These are phyloP conservation scores for Apotomis turbidana DNA, from an alignment of 2,888 invertebrate species.

Conservation along the genomic window DNA sequence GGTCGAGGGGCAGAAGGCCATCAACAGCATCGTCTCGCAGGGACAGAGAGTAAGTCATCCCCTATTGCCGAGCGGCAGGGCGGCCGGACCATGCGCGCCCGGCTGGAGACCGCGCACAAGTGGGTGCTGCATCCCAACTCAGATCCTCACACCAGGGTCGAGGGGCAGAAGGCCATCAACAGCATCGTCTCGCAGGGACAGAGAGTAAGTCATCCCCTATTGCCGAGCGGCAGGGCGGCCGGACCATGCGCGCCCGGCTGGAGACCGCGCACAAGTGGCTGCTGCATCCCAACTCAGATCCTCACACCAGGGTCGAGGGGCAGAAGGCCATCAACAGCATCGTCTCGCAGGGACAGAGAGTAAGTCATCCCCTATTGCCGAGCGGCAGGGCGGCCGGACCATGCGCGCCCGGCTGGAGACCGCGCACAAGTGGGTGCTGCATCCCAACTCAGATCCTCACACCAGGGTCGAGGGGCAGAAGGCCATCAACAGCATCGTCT, in stretches of 20 bases:
- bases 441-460: slow-evolving; percentile 87
- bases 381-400: too few species aligned
- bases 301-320: slow-evolving; percentile 92
- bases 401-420: slow-evolving; percentile 91
- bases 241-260: slow-evolving; percentile 84
- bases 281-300: slow-evolving; percentile 89
- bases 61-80: too few species aligned
- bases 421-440: slow-evolving; percentile 91
- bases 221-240: too few species aligned
- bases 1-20: slow-evolving; percentile 93
- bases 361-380: slow-evolving; percentile 54
- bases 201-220: slow-evolving; percentile 79
- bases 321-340: slow-evolving; percentile 96
- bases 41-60: slow-evolving; percentile 88
- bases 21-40: slow-evolving; percentile 96
- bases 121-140: slow-evolving; percentile 94
- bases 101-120: slow-evolving; percentile 91
- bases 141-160: slow-evolving; percentile 89
- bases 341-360: slow-evolving; percentile 96
- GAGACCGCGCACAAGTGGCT: slow-evolving; percentile 95
- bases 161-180: slow-evolving; percentile 93
- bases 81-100: slow-evolving; percentile 76
- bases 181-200: slow-evolving; percentile 97
- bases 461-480: slow-evolving; percentile 96
- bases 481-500: slow-evolving; percentile 95